These are phyloP conservation scores for Erinaceus europaeus DNA, from an alignment of 2,113 vertebrate genomes.

Conservation along the genomic window DNA sequence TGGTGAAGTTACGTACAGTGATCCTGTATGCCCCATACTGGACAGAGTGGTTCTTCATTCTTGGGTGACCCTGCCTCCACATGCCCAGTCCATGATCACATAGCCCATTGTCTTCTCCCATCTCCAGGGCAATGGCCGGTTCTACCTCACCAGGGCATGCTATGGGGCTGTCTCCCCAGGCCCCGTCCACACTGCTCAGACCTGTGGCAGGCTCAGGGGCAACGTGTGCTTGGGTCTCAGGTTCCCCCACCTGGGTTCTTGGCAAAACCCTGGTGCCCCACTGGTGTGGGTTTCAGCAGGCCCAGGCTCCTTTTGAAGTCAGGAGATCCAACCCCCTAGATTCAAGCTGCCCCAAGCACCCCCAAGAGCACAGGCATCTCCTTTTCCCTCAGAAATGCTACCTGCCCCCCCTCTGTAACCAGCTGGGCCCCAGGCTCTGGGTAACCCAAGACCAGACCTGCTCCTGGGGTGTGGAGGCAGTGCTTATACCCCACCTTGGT, in stretches of 20 bases:
- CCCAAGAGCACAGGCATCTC: background rate
- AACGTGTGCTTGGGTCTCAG: background rate
- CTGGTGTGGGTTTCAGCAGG: conserved; percentile 41
- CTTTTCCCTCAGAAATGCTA: background rate
- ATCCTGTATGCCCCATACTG: too few relatives aligned
- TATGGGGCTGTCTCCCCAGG: too few relatives aligned
- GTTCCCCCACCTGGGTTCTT: background rate
- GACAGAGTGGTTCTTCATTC: too few relatives aligned
- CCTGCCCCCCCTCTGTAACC: too few relatives aligned
- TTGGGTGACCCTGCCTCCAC: background rate
- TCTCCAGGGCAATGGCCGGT: background rate
- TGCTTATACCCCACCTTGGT: too few relatives aligned
- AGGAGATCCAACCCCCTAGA: conserved; percentile 30
- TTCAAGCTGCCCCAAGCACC: background rate
- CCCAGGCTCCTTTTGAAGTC: conserved; percentile 58
- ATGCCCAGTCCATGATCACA: background rate
- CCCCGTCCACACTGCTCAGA: background rate
- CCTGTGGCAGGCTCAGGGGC: background rate
- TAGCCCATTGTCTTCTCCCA: background rate
- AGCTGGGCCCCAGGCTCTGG: too few relatives aligned
- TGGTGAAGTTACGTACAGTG: too few relatives aligned
- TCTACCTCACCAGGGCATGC: too few relatives aligned
- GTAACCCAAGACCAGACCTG: too few relatives aligned
- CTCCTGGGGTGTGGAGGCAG: too few relatives aligned
- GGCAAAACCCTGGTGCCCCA: background rate